Percentiles rank a stretch among this genome's conserved stretches.
phyloP scores from a whole-genome alignment of 92 coral and sea anemone species.

The Epizoanthus ramosus region DNA sequence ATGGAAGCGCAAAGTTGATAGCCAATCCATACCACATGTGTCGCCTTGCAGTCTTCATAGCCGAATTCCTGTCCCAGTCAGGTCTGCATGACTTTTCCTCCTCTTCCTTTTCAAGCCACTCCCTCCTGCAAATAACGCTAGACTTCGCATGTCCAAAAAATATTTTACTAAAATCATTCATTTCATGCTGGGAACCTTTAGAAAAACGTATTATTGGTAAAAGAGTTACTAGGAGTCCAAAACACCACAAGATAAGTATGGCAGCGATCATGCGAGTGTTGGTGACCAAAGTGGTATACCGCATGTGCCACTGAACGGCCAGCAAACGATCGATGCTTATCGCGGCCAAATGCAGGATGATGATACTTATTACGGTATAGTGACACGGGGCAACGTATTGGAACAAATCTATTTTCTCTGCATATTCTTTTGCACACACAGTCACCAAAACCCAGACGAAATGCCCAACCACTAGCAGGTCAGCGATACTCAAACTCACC shows the following conservation, averaged over 20 bases:
- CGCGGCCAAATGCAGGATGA: conserved; percentile 27
- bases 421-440: background rate
- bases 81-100: background rate
- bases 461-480: background rate
- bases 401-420: background rate
- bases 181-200: background rate
- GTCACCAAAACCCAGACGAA: background rate
- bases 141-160: background rate
- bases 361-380: background rate
- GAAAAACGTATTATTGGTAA: background rate
- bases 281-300: conserved; percentile 17
- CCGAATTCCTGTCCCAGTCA: background rate
- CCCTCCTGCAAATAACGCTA: conserved; percentile 4
- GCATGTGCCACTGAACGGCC: conserved; percentile 30
- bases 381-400: conserved; percentile 17
- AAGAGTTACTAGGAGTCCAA: background rate
- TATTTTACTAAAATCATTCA: background rate
- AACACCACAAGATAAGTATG: conserved; percentile 20
- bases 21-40: conserved; percentile 5
- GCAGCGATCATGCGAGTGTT: conserved; percentile 23
- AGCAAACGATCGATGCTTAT: conserved; percentile 39
- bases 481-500: background rate
- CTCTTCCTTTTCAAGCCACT: background rate
- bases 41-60: conserved; percentile 4
- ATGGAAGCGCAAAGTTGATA: conserved; percentile 23